Conservation (phyloP, 2,888 invertebrate genomes). For the Odontothrips loti region DNA sequence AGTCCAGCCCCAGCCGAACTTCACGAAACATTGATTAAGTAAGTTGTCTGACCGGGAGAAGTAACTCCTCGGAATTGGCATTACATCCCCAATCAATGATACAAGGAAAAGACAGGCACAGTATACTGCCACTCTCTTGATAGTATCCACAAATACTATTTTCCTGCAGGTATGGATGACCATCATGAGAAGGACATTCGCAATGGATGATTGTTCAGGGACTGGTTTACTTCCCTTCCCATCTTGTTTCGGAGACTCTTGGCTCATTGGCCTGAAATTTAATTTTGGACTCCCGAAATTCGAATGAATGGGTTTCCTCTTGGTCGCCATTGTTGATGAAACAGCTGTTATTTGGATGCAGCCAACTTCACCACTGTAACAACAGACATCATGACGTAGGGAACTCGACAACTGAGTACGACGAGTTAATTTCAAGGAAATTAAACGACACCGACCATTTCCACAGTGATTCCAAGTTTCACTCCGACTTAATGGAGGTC, state of each 20-base stretch:
- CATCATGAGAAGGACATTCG: slow-evolving; percentile 75
- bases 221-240: slow-evolving; percentile 75
- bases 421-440: not conserved
- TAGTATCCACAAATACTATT: slow-evolving; percentile 77
- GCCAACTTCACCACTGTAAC: not conserved
- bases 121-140: slow-evolving; percentile 81
- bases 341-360: not conserved
- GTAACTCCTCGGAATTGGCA: slow-evolving; percentile 77
- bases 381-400: not conserved
- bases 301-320: slow-evolving; percentile 46
- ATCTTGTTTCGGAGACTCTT: slow-evolving; percentile 49
- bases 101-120: slow-evolving; percentile 74
- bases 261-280: slow-evolving; percentile 56
- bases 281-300: slow-evolving; percentile 40
- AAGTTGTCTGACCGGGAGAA: slow-evolving; percentile 89
- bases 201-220: slow-evolving; percentile 74
- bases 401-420: not conserved
- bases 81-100: slow-evolving; percentile 78
- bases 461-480: not conserved
- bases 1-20: slow-evolving; percentile 98
- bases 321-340: slow-evolving; percentile 46
- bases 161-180: slow-evolving; percentile 83
- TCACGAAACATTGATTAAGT: slow-evolving; percentile 90
- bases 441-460: not conserved
- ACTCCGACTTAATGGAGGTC: not conserved